Conservation (phyloP, 2,113 vertebrate genomes). For the Egretta garzetta region DNA sequence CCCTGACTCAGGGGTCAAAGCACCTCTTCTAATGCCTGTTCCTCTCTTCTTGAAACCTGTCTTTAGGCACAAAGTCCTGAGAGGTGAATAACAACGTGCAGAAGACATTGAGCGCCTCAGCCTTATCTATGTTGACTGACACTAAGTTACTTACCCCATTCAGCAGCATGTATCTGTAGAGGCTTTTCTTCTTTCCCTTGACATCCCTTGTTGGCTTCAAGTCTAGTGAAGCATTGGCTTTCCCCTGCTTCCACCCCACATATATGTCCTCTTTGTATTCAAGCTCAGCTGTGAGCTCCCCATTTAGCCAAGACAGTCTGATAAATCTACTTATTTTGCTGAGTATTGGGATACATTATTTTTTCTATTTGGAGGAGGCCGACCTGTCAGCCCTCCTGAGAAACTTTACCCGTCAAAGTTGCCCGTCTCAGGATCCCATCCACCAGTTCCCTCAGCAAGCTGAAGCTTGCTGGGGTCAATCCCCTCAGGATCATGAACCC, state of each 20-base stretch:
- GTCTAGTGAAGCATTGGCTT: not conserved
- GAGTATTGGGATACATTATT: not conserved
- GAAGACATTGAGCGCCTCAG: not conserved
- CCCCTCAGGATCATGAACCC: fast-evolving
- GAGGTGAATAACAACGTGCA: not conserved
- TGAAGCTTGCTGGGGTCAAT: not conserved
- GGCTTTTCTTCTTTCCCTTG: not conserved
- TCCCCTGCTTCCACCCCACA: not conserved
- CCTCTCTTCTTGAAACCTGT: not conserved
- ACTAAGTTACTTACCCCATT: not conserved
- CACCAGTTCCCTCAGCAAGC: not conserved
- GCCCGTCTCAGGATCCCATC: not conserved
- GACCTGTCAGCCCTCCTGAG: not conserved
- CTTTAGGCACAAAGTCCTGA: not conserved
- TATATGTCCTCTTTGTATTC: not conserved
- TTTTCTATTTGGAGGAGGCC: not conserved
- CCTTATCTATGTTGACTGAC: not conserved
- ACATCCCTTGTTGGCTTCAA: not conserved
- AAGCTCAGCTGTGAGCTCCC: not conserved
- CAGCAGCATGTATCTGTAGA: not conserved
- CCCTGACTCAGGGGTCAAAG: not conserved
- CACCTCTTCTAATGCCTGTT: not conserved
- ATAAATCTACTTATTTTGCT: not conserved
- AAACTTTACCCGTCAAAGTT: not conserved
- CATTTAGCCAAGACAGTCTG: not conserved